Percentiles rank a stretch among this genome's conserved stretches.
These are phyloP conservation scores for Rhinolophus sinicus DNA, from an alignment of 2,113 vertebrate species.

Conservation along the genomic window DNA sequence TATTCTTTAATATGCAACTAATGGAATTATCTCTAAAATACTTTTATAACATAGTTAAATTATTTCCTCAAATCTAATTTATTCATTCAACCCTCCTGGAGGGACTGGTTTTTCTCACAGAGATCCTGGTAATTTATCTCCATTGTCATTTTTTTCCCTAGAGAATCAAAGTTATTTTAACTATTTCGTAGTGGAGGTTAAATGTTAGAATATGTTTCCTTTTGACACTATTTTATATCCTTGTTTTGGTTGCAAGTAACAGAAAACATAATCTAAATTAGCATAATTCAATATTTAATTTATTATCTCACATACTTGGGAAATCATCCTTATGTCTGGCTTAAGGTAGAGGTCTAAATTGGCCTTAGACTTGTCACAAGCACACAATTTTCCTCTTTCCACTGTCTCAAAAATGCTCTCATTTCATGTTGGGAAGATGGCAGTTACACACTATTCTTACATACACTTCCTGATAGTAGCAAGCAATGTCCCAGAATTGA, in stretches of 20 bases:
- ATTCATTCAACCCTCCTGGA: conserved; percentile 17
- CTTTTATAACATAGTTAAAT: conserved; percentile 57
- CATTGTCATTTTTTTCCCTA: conserved; percentile 7
- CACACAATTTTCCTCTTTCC: background rate
- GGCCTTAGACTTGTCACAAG: background rate
- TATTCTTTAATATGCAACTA: conserved; percentile 51
- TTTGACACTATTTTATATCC: background rate
- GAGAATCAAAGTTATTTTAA: conserved; percentile 49
- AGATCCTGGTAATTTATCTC: conserved; percentile 24
- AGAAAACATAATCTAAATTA: background rate
- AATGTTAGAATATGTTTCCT: background rate
- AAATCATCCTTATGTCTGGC: background rate
- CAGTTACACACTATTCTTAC: background rate
- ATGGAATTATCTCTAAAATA: conserved; percentile 66
- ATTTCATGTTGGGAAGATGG: background rate
- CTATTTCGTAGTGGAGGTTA: background rate
- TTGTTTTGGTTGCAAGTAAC: background rate
- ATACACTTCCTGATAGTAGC: background rate
- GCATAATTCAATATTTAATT: background rate
- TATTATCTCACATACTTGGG: background rate
- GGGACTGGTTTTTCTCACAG: background rate
- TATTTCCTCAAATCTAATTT: conserved; percentile 62
- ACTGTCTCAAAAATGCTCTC: background rate
- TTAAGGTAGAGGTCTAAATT: background rate
- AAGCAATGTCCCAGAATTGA: background rate